Evolutionary conservation across 2,888 invertebrate species (phyloP), one percentile per base, ranked within the genome.

Genomic region (Archips crataeganus): DNA sequence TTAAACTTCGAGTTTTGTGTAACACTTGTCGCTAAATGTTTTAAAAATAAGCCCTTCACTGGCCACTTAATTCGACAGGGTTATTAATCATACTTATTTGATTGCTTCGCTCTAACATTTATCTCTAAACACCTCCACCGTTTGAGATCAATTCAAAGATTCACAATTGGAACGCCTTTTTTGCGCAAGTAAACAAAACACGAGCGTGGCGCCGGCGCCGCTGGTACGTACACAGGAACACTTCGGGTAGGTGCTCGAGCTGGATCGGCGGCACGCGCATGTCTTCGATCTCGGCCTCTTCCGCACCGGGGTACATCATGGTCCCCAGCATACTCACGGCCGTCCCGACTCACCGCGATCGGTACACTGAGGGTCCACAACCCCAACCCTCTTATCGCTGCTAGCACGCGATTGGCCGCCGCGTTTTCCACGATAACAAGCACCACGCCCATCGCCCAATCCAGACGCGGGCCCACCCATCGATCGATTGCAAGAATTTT

Each of bases 241-340:
- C 96, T 90, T 97, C 96, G 51, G 97, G 97, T 83, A 97, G 95
- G 86, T 96, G 96, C 87, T 97, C 96, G 79, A 97, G 93, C 85
- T 96, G 96, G 82, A 97, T 96, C 80, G 97, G 97, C 77, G 97
- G 97, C 80, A 97, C 96, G 85, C 97, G 95, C 92, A 96, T 95
- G 87, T 95, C 95, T 86, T 95, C 92, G 76, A 93, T 87, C 76
- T 89, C 89, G 32, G 85, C 78, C 77, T 89, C 89, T 79, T 94
- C 92, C 77, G 85, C 85, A 78, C 87, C 88, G 79, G 93, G 93
- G 86, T 91, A 95, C 95, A 94, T 94, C 94, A 94, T 95, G 81
- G 94, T 86, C 84, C 94, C 95, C 87, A 95, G 82, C 95, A 94
- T 94, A 79, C 80, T 57, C 81, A 83, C 90, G 87, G 84, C 92